These are phyloP conservation scores for Gorsachius goisagi DNA, from an alignment of 2,113 vertebrate species.

Conservation along the genomic window DNA sequence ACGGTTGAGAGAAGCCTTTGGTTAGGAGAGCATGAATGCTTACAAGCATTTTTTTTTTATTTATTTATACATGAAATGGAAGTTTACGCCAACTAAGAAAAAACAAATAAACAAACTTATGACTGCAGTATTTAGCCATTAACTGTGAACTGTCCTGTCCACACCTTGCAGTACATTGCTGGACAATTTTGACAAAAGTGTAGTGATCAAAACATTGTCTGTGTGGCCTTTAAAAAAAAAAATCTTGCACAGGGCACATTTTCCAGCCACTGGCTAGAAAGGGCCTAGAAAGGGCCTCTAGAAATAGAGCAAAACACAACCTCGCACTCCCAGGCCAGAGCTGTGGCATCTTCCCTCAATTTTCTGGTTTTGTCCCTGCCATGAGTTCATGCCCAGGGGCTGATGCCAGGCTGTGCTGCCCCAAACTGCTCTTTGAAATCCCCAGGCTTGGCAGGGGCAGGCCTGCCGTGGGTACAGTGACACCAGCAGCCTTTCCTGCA, in stretches of 20 bases:
- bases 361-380: not conserved
- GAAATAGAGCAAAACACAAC: not conserved
- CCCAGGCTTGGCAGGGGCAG: accelerated
- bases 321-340: not conserved
- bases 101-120: not conserved
- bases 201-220: too few species aligned
- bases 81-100: not conserved
- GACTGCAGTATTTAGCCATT: not conserved
- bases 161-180: not conserved
- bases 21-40: not conserved
- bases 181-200: not conserved
- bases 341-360: not conserved
- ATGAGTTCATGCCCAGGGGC: accelerated
- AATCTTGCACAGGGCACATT: accelerated
- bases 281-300: not conserved
- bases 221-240: not conserved
- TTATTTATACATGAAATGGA: not conserved
- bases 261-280: not conserved
- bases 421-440: accelerated
- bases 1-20: not conserved
- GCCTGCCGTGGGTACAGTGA: accelerated
- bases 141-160: not conserved
- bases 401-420: not conserved
- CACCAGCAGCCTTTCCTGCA: accelerated
- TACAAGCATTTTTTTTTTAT: not conserved